A percentile compares a stretch with the other conserved stretches of the same genome.
Conservation (phyloP, 2,113 vertebrate species). For the Drymodes brunneopygia region DNA sequence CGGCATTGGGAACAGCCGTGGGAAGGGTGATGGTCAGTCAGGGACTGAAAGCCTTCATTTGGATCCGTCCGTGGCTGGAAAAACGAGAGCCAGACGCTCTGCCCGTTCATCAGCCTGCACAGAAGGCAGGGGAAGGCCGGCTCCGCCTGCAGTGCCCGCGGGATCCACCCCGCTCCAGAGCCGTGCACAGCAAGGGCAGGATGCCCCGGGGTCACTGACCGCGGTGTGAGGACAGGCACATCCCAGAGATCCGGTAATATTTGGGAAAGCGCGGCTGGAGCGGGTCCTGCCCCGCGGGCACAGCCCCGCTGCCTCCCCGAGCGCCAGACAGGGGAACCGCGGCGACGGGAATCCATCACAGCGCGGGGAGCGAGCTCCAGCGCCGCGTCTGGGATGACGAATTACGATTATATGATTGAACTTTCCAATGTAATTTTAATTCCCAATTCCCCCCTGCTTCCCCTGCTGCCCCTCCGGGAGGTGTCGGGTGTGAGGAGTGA, state of each 20-base stretch:
- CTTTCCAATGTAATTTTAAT: not conserved
- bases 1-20: accelerated
- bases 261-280: accelerated
- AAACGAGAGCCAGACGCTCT: not conserved
- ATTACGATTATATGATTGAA: not conserved
- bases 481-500: accelerated
- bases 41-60: not conserved
- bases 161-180: not conserved
- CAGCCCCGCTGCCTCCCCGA: accelerated
- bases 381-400: accelerated
- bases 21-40: not conserved
- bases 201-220: not conserved
- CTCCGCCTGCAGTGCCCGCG: not conserved
- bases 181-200: accelerated
- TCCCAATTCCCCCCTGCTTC: not conserved
- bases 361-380: accelerated
- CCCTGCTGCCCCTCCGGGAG: accelerated
- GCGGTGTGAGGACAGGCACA: accelerated
- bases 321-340: not conserved
- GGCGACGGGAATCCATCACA: accelerated
- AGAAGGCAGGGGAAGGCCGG: not conserved
- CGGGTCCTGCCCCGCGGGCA: accelerated
- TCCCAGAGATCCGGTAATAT: not conserved
- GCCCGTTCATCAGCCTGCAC: not conserved
- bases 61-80: not conserved